Evolutionary conservation across 2,113 vertebrate genomes (phyloP), one percentile per base, ranked within the genome.

Genomic region (Noctilio leporinus): DNA sequence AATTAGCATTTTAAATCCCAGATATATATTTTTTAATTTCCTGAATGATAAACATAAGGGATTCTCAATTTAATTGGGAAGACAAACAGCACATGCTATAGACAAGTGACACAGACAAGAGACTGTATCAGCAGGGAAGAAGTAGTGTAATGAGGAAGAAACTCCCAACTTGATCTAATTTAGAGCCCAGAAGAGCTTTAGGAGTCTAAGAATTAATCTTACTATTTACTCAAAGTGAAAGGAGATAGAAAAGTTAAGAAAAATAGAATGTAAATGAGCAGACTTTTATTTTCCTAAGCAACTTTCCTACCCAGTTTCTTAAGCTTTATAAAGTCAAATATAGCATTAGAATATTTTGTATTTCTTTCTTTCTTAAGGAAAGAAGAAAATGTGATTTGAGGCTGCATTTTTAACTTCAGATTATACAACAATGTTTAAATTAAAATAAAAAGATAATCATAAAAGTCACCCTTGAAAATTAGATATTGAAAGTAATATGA

Each of bases 171-270:
- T 97, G 94, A 96, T 96, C 95, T 97, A 97, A 98, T 97, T 98
- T 97, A 92, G 77, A 97, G 65, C 93, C 84, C 96, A 97, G 86
- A 89, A 96, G 86, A 96, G 85, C 83, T 97, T 95, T 87, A 95
- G 92, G 76, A 96, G 92, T 95, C 93, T 81, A 64, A 95, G 92
- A 97, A 98, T 97, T 97, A 97, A 98, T 97, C 91, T 98, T 98
- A 97, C 95, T 96, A 95, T 97, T 98, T 97, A 96, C 96, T 85
- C 93, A 97, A 83, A 98, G 93, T 78, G 95, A 98, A 97, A 96
- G 94, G 95, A 97, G 65, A 96, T 97, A 98, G 97, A 97, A 97
- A 97, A 97, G 47, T 91, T 95, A 96, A 97, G 65, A 30, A 1
- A 96, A 98, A 96, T 95, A 95, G 94, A 95, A 97, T 95, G 89